Percentiles rank a stretch among this genome's conserved stretches.
Evolutionary conservation across 2,113 vertebrate genomes (phyloP).

Genomic region (Tonatia bakeri): DNA sequence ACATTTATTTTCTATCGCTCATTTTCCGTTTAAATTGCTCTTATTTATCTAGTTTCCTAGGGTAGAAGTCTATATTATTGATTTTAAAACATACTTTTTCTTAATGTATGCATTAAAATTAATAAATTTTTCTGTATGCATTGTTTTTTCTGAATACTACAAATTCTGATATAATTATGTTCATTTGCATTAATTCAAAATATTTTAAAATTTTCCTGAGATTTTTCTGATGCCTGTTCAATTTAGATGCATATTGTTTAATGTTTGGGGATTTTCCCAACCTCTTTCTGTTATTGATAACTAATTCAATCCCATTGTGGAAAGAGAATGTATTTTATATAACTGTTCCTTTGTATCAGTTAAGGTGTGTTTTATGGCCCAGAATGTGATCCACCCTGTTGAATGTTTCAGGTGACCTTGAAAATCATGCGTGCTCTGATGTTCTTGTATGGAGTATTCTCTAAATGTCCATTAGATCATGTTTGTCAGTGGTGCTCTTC

Average conservation of each 20-base stretch:
- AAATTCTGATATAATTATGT: neutral
- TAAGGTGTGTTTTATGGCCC: too few species aligned
- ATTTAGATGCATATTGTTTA: neutral
- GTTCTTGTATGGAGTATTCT: neutral
- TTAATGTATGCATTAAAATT: neutral
- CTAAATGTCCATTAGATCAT: too few species aligned
- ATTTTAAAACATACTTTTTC: neutral
- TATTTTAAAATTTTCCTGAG: neutral
- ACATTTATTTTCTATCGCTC: neutral
- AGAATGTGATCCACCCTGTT: neutral
- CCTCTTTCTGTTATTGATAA: neutral
- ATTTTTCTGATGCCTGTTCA: neutral
- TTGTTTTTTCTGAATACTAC: neutral
- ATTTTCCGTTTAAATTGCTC: neutral
- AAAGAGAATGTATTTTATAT: neutral
- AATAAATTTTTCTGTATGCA: neutral
- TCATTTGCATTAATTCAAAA: neutral
- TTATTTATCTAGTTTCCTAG: neutral
- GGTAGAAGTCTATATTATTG: too few species aligned
- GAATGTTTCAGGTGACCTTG: neutral
- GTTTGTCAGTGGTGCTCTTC: neutral
- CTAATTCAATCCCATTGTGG: neutral
- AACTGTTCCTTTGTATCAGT: neutral
- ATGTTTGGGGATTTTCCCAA: neutral
- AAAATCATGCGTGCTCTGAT: neutral